Evolutionary conservation across 1,140 invertebrate species (phyloP).

Genomic region (Calosoma granatense): DNA sequence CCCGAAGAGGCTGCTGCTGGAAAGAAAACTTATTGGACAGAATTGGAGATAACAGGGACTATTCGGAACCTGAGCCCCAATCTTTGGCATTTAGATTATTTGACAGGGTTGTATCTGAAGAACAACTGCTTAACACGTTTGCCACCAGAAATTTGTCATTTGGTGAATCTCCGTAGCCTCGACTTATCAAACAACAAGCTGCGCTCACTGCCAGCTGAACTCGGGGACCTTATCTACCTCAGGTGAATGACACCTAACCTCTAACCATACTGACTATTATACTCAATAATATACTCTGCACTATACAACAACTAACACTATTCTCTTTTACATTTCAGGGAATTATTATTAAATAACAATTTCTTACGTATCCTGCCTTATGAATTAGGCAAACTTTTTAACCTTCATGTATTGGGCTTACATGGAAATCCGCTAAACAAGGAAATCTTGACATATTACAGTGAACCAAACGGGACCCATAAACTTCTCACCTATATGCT

Average conservation of each 20-base stretch:
- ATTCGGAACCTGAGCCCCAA: constrained; percentile 85
- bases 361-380: constrained; percentile 86
- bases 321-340: constrained; percentile 50
- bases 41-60: constrained; percentile 57
- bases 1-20: constrained; percentile 82
- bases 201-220: constrained; percentile 83
- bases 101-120: constrained; percentile 89
- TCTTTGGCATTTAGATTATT: constrained; percentile 81
- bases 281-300: no score
- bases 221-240: constrained; percentile 89
- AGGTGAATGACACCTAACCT: constrained; percentile 45
- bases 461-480: constrained; percentile 84
- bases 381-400: constrained; percentile 95
- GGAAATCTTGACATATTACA: constrained; percentile 85
- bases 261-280: not conserved
- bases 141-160: constrained; percentile 75
- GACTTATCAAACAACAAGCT: constrained; percentile 94
- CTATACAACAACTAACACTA: not conserved
- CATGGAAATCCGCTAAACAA: constrained; percentile 90
- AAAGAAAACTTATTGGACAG: constrained; percentile 76
- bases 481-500: constrained; percentile 90
- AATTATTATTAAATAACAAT: constrained; percentile 91
- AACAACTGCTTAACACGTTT: constrained; percentile 85
- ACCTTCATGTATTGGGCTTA: constrained; percentile 81
- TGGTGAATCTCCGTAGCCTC: constrained; percentile 73